Evolutionary conservation across 2,888 invertebrate genomes (phyloP).

Genomic region (Brachyptera risi): DNA sequence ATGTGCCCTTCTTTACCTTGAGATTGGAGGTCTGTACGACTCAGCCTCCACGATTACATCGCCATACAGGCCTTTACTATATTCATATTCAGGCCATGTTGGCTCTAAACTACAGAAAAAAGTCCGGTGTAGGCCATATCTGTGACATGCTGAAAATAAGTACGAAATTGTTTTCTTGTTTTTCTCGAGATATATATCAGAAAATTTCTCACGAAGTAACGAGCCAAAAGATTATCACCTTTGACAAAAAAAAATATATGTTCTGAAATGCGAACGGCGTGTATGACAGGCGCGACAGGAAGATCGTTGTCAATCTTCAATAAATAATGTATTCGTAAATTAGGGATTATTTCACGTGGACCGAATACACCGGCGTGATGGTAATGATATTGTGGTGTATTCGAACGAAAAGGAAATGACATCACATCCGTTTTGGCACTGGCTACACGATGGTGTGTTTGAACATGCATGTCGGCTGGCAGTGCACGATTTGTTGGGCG

Average conservation of each 20-base stretch:
- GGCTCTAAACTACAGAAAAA: neutral
- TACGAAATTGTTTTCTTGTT: neutral
- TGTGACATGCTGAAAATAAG: neutral
- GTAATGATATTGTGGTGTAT: too few species aligned
- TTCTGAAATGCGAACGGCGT: neutral
- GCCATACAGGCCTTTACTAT: neutral
- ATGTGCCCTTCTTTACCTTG: neutral
- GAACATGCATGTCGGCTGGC: neutral
- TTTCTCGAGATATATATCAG: too few species aligned
- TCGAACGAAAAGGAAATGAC: slow-evolving; percentile 26
- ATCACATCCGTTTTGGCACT: slow-evolving; percentile 31
- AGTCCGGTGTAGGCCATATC: neutral
- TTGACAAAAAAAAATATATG: too few species aligned
- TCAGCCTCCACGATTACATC: neutral
- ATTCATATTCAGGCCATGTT: too few species aligned
- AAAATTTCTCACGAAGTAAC: neutral
- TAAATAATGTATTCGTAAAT: slow-evolving; percentile 3
- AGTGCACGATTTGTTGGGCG: slow-evolving; percentile 1
- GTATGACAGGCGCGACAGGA: neutral
- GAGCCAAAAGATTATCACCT: neutral
- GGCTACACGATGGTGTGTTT: slow-evolving; percentile 2
- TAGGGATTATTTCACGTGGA: slow-evolving; percentile 2
- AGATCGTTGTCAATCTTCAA: slow-evolving; percentile 6
- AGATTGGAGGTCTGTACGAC: too few species aligned
- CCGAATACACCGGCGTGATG: too few species aligned